Percentiles rank a stretch among this genome's conserved stretches.
Evolutionary conservation across 2,797 vertebrate genomes (phyloP).

Genomic region (Chloroceryle inda): DNA sequence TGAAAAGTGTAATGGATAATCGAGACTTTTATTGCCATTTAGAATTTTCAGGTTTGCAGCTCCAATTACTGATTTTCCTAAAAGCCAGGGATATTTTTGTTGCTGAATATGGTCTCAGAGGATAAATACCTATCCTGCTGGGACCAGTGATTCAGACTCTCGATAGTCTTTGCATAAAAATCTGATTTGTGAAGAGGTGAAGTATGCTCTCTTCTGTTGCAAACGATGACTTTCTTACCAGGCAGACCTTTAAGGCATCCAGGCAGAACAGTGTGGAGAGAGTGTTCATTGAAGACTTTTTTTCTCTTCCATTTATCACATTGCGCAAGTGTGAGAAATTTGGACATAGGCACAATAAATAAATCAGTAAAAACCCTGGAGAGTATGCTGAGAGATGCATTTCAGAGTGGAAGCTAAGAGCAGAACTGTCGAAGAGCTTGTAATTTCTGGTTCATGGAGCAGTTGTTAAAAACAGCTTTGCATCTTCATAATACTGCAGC

Average conservation of each 20-base stretch:
- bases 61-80: neutral
- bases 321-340: neutral
- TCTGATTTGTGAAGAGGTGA: neutral
- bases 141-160: neutral
- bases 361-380: neutral
- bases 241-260: neutral
- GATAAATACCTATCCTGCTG: neutral
- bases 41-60: neutral
- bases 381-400: neutral
- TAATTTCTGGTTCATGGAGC: slow-evolving; percentile 3
- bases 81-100: neutral
- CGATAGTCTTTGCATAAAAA: neutral
- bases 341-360: neutral
- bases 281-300: neutral
- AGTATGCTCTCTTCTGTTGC: neutral
- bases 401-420: neutral
- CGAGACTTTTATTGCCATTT: neutral
- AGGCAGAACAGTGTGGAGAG: neutral
- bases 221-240: neutral
- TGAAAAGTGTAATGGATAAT: neutral
- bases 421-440: neutral
- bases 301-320: neutral
- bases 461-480: neutral
- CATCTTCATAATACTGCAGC: neutral
- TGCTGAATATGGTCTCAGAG: neutral